A percentile compares a stretch with the other conserved stretches of the same genome.
Evolutionary conservation across 2,797 vertebrate genomes (phyloP).

Genomic region (Dipus sagitta): DNA sequence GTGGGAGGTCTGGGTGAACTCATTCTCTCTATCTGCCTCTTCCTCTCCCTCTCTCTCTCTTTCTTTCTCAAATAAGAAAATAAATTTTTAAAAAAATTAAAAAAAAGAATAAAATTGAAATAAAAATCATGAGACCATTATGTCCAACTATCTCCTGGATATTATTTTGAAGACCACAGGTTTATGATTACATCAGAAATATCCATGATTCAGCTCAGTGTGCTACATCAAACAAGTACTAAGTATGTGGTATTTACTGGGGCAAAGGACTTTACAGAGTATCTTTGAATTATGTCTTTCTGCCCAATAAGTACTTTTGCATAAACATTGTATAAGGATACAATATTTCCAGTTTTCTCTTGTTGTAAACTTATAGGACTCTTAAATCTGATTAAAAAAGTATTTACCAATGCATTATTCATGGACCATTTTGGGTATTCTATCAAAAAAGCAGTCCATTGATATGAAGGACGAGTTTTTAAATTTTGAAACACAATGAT

Average conservation of each 20-base stretch:
- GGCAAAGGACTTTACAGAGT: neutral
- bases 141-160: neutral
- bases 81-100: no score
- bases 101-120: slow-evolving; percentile 65
- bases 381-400: neutral
- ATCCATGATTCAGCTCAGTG: neutral
- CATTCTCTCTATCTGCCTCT: no score
- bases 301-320: neutral
- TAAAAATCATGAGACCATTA: slow-evolving; percentile 38
- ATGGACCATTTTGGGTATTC: neutral
- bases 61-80: no score
- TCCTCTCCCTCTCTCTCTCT: no score
- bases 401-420: slow-evolving; percentile 29
- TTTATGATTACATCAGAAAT: neutral
- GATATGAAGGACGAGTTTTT: neutral
- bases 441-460: neutral
- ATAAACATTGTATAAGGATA: slow-evolving; percentile 24
- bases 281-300: slow-evolving; percentile 28
- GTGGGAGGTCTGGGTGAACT: no score
- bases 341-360: slow-evolving; percentile 7
- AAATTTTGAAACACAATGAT: neutral
- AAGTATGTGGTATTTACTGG: slow-evolving; percentile 9
- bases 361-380: neutral
- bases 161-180: neutral
- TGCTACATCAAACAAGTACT: neutral